Evolutionary conservation across 2,888 invertebrate genomes (phyloP).

Genomic region (Artemia sinica): DNA sequence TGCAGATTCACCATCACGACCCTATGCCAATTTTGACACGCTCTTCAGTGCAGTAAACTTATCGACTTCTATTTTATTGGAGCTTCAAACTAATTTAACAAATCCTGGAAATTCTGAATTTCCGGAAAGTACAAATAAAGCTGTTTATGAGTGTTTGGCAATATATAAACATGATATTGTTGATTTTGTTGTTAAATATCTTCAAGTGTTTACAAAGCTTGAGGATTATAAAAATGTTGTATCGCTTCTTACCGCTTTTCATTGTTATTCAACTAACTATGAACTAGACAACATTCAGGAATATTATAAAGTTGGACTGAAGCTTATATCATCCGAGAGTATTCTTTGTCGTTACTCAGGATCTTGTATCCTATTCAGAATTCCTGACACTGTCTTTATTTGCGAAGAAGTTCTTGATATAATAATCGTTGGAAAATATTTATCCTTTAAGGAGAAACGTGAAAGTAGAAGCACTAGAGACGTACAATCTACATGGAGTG

Average conservation of each 20-base stretch:
- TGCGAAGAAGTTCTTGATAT: neutral
- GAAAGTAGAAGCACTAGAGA: conserved; percentile 21
- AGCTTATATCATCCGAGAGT: neutral
- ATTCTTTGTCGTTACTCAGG: neutral
- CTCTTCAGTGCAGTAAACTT: neutral
- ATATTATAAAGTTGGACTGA: neutral
- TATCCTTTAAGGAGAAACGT: neutral
- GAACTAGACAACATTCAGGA: neutral
- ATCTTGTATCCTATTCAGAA: neutral
- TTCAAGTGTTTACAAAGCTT: too few species aligned
- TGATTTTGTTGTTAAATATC: too few species aligned
- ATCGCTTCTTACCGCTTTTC: too few species aligned
- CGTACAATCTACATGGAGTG: conserved; percentile 23
- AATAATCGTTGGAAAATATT: neutral
- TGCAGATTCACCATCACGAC: neutral
- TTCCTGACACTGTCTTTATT: neutral
- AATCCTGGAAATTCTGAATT: too few species aligned
- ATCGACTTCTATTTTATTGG: neutral
- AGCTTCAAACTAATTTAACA: neutral
- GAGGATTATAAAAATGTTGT: too few species aligned
- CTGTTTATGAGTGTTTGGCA: too few species aligned
- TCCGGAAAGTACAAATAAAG: too few species aligned
- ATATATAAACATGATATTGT: too few species aligned
- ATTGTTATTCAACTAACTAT: too few species aligned
- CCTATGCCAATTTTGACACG: conserved; percentile 6